Conservation (phyloP, 2,888 invertebrate species). For the Neoascia interrupta region DNA sequence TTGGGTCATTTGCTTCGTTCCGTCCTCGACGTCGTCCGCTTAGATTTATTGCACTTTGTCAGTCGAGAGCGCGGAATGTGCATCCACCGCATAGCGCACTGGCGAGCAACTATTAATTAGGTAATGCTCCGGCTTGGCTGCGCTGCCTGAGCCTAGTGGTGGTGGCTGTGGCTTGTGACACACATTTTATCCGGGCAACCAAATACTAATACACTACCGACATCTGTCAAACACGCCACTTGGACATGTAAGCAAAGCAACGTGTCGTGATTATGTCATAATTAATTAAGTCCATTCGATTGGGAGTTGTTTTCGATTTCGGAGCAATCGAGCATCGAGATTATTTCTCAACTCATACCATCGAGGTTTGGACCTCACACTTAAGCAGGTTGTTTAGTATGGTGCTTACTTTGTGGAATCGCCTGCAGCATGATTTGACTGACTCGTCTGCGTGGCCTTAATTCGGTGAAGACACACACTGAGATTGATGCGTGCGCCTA, state of each 20-base stretch:
- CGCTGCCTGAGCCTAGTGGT: neutral
- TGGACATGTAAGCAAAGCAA: conserved; percentile 41
- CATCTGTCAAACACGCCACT: conserved; percentile 64
- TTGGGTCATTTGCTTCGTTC: conserved; percentile 62
- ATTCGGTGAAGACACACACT: conserved; percentile 21
- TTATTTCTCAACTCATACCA: conserved; percentile 38
- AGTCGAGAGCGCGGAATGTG: conserved; percentile 54
- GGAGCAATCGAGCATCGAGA: neutral
- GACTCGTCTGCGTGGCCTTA: conserved; percentile 46
- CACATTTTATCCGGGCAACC: conserved; percentile 31
- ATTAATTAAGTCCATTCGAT: conserved; percentile 63
- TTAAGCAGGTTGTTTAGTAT: too few relatives aligned
- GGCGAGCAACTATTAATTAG: conserved; percentile 53
- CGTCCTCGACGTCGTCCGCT: conserved; percentile 44
- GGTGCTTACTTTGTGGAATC: neutral
- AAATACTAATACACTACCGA: conserved; percentile 17
- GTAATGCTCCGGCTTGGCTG: conserved; percentile 29
- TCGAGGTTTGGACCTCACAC: too few relatives aligned
- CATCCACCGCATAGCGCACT: conserved; percentile 44
- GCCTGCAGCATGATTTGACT: conserved; percentile 3
- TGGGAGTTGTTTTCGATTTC: conserved; percentile 40
- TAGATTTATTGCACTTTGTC: conserved; percentile 65
- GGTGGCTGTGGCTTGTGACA: conserved; percentile 45
- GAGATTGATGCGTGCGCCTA: conserved; percentile 25
- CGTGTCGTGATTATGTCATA: conserved; percentile 60